Base-by-base conservation (phyloP, 2,113 vertebrate species). In the Psilopogon haemacephalus region DNA sequence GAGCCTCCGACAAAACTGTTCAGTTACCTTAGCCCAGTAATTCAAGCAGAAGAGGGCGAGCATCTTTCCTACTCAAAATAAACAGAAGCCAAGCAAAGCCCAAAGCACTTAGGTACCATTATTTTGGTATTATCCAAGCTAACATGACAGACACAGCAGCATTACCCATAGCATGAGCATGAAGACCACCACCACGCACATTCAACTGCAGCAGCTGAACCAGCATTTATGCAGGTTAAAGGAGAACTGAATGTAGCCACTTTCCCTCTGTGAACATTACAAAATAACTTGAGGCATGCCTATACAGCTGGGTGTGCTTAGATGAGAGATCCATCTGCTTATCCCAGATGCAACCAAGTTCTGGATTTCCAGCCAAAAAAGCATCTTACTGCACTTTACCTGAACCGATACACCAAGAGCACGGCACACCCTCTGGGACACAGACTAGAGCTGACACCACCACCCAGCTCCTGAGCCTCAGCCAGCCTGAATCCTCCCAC, bases 51-150 rank as follows among this genome's bases (percentile, higher is more conserved):
- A 69, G 40, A 78, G 37, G 32, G 27, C 8, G 79, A 91, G 80
- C 50, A 77, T 94, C 74, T 55, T 40, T 87, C 76, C 40, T 82
- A 62, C 79, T 79, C 30, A 78, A 94, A 93, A 82, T 17, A 68
- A 77, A 86, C 26, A 86, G 54, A 86, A 69, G 27, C 21, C 79
- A 87, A 72, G 62, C 42, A 88, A 94, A 87, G 13, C 12, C 9
- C 17, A 72, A 82, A 92, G 81, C 27, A 87, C 35, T 59, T 60
- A 67, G n/a, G 30, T 84, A 67, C 84, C 95, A 94, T 86, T 92
- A 96, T 92, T 92, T 75, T 88, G n/a, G 46, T 59, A 42, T 83
- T 90, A 67, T 44, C 68, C 28, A 86, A 91, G 65, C 69, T 96
- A 91, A 86, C 67, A 86, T 30, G 58, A 91, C 68, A 81, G 73